Percentiles rank a stretch among this genome's conserved stretches.
These are phyloP conservation scores for Numenius arquata DNA, from an alignment of 2,113 vertebrate genomes.

Conservation along the genomic window DNA sequence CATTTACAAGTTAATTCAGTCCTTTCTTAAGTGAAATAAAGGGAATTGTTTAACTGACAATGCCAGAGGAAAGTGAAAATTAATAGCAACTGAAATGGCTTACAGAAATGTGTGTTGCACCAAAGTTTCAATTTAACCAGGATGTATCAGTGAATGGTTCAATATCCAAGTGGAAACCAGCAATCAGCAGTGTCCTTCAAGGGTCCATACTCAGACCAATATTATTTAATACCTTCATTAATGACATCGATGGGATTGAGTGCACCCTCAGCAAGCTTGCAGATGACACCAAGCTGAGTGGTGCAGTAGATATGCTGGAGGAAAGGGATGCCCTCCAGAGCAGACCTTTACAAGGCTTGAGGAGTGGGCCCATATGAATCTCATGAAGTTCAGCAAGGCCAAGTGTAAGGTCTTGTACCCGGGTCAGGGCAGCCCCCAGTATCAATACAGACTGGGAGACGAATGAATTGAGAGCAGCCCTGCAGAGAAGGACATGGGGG, in stretches of 20 bases:
- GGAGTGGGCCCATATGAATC: accelerated
- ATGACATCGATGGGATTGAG: neutral
- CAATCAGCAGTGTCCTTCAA: neutral
- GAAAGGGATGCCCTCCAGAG: neutral
- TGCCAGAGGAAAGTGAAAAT: neutral
- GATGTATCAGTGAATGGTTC: neutral
- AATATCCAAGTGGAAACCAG: neutral
- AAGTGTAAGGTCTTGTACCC: neutral
- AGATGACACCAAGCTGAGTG: neutral
- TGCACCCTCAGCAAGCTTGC: neutral
- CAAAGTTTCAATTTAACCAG: neutral
- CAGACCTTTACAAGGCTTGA: neutral
- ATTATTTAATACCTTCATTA: neutral
- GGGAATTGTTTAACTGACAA: neutral
- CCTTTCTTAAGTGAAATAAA: neutral
- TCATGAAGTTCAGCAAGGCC: neutral
- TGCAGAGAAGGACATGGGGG: neutral
- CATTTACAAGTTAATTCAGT: neutral
- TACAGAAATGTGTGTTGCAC: neutral
- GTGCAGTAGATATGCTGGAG: neutral
- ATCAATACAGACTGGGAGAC: neutral
- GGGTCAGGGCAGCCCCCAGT: neutral
- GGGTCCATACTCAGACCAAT: neutral
- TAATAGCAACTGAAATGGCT: neutral
- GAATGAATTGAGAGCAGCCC: neutral